phyloP scores from a whole-genome alignment of 1,140 invertebrate genomes.

The Oreohelix idahoensis region DNA sequence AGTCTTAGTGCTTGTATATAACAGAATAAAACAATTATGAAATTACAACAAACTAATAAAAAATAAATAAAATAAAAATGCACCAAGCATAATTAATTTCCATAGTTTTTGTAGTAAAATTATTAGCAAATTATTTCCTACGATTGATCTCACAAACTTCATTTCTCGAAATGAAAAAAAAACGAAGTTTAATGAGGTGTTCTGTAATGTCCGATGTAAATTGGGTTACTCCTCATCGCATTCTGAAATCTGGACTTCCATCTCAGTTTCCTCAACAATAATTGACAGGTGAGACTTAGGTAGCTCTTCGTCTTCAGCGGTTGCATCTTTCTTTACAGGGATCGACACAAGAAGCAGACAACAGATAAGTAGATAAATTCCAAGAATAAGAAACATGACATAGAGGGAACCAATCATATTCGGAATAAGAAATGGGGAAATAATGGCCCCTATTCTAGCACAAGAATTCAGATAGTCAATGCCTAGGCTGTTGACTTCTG shows the following conservation, averaged over 20 bases:
- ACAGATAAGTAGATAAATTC: not conserved
- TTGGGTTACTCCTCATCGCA: too few relatives aligned
- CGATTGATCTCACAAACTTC: too few relatives aligned
- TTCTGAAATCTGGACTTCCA: not conserved
- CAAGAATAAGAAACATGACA: constrained; percentile 9
- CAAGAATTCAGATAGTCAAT: not conserved
- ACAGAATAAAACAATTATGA: too few relatives aligned
- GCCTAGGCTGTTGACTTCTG: not conserved
- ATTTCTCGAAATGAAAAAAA: too few relatives aligned
- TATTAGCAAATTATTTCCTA: too few relatives aligned
- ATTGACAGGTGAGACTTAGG: not conserved
- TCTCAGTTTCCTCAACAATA: constrained; percentile 24
- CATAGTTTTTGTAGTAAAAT: too few relatives aligned
- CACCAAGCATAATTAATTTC: too few relatives aligned
- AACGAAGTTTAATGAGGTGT: not conserved
- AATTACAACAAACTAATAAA: too few relatives aligned
- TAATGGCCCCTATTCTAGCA: constrained; percentile 25
- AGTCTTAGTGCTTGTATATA: too few relatives aligned
- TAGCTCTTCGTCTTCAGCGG: not conserved
- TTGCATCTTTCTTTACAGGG: not conserved
- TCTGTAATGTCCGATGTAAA: not conserved
- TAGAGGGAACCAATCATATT: not conserved
- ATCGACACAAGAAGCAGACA: not conserved
- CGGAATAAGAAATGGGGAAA: constrained; percentile 18
- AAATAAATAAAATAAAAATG: too few relatives aligned